Conservation (phyloP, 1,140 invertebrate species). For the Chrysopa pallens region DNA sequence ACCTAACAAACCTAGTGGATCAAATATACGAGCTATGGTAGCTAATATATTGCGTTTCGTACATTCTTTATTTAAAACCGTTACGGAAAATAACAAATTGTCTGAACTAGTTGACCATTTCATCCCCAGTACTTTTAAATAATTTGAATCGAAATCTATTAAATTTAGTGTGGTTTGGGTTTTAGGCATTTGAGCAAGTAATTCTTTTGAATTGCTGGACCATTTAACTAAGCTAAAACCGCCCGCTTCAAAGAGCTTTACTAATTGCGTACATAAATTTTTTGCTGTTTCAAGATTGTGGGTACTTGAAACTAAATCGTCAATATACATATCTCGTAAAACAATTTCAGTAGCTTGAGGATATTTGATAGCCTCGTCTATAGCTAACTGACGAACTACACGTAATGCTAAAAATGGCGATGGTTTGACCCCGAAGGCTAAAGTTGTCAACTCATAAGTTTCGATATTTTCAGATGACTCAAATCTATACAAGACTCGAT, state of each 20-base stretch:
- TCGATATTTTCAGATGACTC: background rate
- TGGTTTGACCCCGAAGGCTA: background rate
- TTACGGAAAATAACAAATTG: too few species aligned
- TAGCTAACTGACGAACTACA: constrained; percentile 10
- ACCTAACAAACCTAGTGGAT: too few species aligned
- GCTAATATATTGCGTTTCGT: too few species aligned
- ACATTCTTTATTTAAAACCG: too few species aligned
- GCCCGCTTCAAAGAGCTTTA: constrained; percentile 1
- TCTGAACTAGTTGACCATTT: too few species aligned
- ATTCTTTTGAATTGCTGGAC: background rate
- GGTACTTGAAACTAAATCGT: constrained; percentile 19
- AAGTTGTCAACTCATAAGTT: background rate
- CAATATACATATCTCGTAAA: constrained; percentile 20
- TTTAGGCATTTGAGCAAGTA: too few species aligned
- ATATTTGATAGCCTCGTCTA: constrained; percentile 6
- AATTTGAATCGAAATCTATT: too few species aligned
- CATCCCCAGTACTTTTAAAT: too few species aligned
- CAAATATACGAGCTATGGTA: too few species aligned
- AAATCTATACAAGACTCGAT: background rate
- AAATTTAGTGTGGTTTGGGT: too few species aligned
- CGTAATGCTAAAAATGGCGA: background rate
- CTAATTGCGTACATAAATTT: constrained; percentile 5
- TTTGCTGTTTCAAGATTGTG: constrained; percentile 4
- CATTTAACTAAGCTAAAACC: constrained; percentile 7
- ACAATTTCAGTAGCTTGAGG: constrained; percentile 9